Evolutionary conservation across 2,888 invertebrate species (phyloP).

Genomic region (Sesamia inferens): DNA sequence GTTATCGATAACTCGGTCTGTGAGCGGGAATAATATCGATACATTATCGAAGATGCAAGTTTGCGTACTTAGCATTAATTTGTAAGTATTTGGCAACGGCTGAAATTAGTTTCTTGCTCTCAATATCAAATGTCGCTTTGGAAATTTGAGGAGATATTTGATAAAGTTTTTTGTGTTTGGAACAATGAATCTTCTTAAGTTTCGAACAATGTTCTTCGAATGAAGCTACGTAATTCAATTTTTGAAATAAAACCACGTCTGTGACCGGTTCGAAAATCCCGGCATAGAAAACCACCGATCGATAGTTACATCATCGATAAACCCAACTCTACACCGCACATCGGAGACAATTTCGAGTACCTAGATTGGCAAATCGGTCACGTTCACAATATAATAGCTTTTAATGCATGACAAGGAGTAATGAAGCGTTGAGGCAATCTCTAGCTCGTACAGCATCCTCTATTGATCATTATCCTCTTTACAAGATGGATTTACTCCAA

Average conservation of each 20-base stretch:
- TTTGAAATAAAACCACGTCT: not conserved
- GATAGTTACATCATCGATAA: constrained; percentile 46
- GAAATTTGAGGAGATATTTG: constrained; percentile 6
- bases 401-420: constrained; percentile 74
- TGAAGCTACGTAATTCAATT: constrained; percentile 3
- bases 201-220: constrained; percentile 8
- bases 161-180: constrained; percentile 18
- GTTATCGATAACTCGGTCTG: constrained; percentile 69
- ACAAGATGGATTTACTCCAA: constrained; percentile 53
- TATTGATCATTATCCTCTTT: constrained; percentile 55
- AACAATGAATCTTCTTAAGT: constrained; percentile 28
- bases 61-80: constrained; percentile 65
- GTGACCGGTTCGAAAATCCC: constrained; percentile 10
- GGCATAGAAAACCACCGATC: constrained; percentile 14
- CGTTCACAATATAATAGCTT: constrained; percentile 72
- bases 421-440: constrained; percentile 68
- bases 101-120: constrained; percentile 53
- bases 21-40: constrained; percentile 61
- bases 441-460: constrained; percentile 43
- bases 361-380: constrained; percentile 69
- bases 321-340: constrained; percentile 43
- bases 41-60: constrained; percentile 65
- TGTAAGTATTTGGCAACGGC: constrained; percentile 63
- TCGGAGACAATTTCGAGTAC: constrained; percentile 58
- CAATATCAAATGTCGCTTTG: constrained; percentile 35